Evolutionary conservation across 2,888 invertebrate genomes (phyloP), one percentile per base, ranked within the genome.

Genomic region (Cryptops parisi): DNA sequence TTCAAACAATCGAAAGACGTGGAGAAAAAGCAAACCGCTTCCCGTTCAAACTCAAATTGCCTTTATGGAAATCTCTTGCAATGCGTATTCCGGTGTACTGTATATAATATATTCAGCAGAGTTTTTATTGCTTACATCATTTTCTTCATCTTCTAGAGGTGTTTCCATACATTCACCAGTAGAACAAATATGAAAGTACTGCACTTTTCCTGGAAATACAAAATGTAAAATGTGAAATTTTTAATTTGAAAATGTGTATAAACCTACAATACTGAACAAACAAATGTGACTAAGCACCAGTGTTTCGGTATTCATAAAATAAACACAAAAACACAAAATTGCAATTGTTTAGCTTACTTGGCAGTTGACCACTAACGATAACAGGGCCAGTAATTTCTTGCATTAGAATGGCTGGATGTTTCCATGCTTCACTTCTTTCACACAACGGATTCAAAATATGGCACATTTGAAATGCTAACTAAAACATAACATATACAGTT

Each of bases 121-220:
- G 12, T 27, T 27, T 26, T 24, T 47, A 12, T 47, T 21, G n/a
- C 27, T 25, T 2, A 47, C 33, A 9, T 33, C 33, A 33, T 33
- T 15, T 15, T 33, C 15, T 33, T 6, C 33, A 9, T 33, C 33
- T 15, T 33, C 9, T 33, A 33, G 9, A 6, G 33, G 33, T 6
- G 9, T 9, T 9, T 33, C 33, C 33, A 26, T 26, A 27, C 47
- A 47, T 21, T 47, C 21, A 9, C 47, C 47, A 26, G 15, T 26
- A 25, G 26, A 21, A 17, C 47, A 47, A 15, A 47, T 47, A 26
- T 47, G 47, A 47, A 47, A 47, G 27, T n/a, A 47, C 4, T 26
- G 47, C 47, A 47, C 21, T 17, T 47, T 47, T 15, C 47, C 45
- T 45, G 23, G 23, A n/a, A n/a, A n/a, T n/a, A n/a, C n/a, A n/a